Base-by-base conservation (phyloP, 2,797 vertebrate genomes). In the Scyliorhinus canicula region DNA sequence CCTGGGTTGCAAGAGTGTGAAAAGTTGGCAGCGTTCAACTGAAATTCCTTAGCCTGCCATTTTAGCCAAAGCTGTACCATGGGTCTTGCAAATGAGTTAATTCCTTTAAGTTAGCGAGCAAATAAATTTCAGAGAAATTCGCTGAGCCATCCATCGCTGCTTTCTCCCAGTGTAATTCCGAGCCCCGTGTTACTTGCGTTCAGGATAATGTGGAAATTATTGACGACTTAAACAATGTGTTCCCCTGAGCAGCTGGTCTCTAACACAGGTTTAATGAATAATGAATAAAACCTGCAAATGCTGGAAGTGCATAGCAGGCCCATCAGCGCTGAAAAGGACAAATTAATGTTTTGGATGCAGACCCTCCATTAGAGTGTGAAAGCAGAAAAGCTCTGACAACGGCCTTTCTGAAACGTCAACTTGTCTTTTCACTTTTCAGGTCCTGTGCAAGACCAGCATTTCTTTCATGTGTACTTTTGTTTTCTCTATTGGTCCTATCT, bases 261-360 rank as follows among this genome's bases (percentile, higher is more conserved):
- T n/a, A 90, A 90, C 50, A n/a, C 28, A 69, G 28, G n/a, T 93
- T 31, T 94, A 94, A 94, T 94, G 93, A 52, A 71, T 71, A 74
- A 71, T 91, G 60, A 3, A 63, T 90, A 90, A 90, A 90, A 90
- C 21, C 77, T 40, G 86, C 40, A 91, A 91, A 65, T 44, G n/a
- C 88, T 26, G 88, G 57, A 65, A 63, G 88, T 65, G 21, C 4
- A 26, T 19, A 44, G n/a, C 57, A 26, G 88, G 55, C 31, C 31
- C 31, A 90, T 60, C 35, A 60, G 86, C 55, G 19, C 35, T 55
- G 88, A 40, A 65, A 91, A 11, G 21, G n/a, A 26, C 40, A 63
- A 57, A 90, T 90, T 90, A 65, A 65, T 65, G 31, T 88, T 88
- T 88, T 57, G 52, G 52, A 57, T 57, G 57, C 44, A 91, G 14